Percentiles rank a stretch among this genome's conserved stretches.
Evolutionary conservation across 2,797 vertebrate genomes (phyloP).

Genomic region (Peromyscus melanophrys): DNA sequence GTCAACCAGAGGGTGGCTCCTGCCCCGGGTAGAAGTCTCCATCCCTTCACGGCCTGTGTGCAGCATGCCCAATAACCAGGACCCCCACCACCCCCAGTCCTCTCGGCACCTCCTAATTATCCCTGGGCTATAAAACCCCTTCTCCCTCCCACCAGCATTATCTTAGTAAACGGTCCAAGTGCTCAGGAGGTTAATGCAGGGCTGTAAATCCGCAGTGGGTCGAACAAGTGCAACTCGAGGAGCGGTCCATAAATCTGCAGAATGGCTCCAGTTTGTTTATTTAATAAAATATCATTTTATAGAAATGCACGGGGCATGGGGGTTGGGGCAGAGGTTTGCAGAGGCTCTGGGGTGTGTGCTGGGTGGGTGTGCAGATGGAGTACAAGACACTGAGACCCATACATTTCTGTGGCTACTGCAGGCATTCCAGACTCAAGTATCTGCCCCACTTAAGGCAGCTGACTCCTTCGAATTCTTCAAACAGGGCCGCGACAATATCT

Average conservation of each 20-base stretch:
- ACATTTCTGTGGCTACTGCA: accelerated
- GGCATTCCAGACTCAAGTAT: background rate
- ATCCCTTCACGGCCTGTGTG: background rate
- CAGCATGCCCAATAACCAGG: slow-evolving; percentile 72
- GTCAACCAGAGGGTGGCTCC: background rate
- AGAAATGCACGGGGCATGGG: slow-evolving; percentile 37
- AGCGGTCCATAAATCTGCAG: slow-evolving; percentile 87
- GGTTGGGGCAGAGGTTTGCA: background rate
- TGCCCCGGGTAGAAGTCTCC: background rate
- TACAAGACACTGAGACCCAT: background rate
- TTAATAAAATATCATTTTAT: slow-evolving; percentile 82
- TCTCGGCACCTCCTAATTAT: slow-evolving; percentile 86
- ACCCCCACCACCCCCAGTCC: slow-evolving; percentile 54
- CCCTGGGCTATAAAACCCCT: slow-evolving; percentile 84
- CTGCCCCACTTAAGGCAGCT: background rate
- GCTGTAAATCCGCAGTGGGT: slow-evolving; percentile 85
- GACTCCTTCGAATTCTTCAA: background rate
- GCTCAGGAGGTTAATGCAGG: slow-evolving; percentile 88
- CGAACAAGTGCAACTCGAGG: slow-evolving; percentile 82
- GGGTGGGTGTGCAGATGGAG: too few relatives aligned
- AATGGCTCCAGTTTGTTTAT: slow-evolving; percentile 86
- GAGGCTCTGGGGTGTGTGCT: background rate
- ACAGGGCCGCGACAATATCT: background rate
- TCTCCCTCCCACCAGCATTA: slow-evolving; percentile 86
- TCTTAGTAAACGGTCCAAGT: slow-evolving; percentile 87